Percentiles rank a stretch among this genome's conserved stretches.
Conservation (phyloP, 2,888 invertebrate species). For the Ypsolopha scabrella region DNA sequence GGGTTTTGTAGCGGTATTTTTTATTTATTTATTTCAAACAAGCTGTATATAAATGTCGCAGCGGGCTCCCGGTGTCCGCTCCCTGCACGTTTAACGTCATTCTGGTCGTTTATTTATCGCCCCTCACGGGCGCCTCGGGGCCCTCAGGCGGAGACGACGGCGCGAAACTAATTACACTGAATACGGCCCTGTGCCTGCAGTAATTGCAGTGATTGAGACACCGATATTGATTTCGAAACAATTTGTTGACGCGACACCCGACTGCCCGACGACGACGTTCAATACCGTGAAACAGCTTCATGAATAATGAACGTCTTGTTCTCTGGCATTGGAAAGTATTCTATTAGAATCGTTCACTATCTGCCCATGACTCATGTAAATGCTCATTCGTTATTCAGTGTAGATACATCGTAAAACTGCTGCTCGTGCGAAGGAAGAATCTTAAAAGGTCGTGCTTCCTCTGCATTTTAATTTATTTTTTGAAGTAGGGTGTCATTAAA, state of each 20-base stretch:
- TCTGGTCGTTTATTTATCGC: conserved; percentile 41
- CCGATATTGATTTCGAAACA: conserved; percentile 65
- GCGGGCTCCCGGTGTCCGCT: conserved; percentile 12
- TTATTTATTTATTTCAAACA: conserved; percentile 3
- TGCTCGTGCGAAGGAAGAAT: conserved; percentile 47
- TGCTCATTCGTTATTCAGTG: conserved; percentile 59
- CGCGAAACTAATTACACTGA: conserved; percentile 59
- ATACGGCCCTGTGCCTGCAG: conserved; percentile 46
- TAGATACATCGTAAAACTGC: conserved; percentile 64
- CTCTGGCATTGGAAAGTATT: conserved; percentile 1
- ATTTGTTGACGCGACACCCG: conserved; percentile 28
- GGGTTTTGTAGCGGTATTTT: conserved; percentile 5
- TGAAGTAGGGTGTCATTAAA: conserved; percentile 39
- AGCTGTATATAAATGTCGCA: conserved; percentile 1
- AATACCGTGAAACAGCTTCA: conserved; percentile 47
- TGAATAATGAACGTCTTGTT: conserved; percentile 57
- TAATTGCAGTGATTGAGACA: conserved; percentile 68
- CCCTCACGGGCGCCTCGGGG: conserved; percentile 18
- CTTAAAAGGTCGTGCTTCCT: conserved; percentile 26
- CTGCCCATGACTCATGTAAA: conserved; percentile 52
- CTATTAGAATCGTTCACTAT: conserved; percentile 58
- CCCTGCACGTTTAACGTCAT: conserved; percentile 30
- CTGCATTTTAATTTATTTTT: background rate
- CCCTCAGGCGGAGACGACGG: conserved; percentile 29
- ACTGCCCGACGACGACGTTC: conserved; percentile 28